These are phyloP conservation scores for Manis pentadactyla DNA, from an alignment of 2,797 vertebrate genomes.

Conservation along the genomic window DNA sequence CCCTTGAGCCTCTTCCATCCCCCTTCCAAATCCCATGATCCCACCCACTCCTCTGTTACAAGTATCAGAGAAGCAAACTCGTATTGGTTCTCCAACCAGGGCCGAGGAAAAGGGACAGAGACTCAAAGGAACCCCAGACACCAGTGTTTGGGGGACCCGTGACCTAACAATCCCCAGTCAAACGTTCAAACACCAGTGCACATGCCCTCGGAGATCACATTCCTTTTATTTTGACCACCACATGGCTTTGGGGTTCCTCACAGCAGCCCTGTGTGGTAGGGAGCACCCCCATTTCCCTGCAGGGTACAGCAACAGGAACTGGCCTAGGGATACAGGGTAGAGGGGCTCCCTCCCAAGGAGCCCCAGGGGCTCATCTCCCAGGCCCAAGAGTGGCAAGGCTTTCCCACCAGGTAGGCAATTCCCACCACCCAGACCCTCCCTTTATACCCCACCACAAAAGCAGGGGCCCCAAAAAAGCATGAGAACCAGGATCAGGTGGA, in stretches of 20 bases:
- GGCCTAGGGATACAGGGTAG: no score
- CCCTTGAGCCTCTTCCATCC: no score
- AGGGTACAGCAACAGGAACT: no score
- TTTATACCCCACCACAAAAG: background rate
- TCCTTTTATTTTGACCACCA: slow-evolving; percentile 68
- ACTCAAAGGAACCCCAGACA: background rate
- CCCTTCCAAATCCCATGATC: no score
- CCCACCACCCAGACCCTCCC: background rate
- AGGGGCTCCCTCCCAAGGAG: no score
- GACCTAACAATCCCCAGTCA: background rate
- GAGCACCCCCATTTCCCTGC: background rate
- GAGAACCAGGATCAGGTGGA: background rate
- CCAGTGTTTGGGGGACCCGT: background rate
- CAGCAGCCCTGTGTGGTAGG: background rate
- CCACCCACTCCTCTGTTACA: no score
- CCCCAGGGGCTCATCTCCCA: background rate
- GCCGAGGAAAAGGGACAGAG: background rate
- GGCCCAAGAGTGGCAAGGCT: background rate
- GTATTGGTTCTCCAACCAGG: background rate
- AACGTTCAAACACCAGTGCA: background rate
- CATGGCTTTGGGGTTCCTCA: background rate
- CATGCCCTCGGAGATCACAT: background rate
- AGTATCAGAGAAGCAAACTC: no score
- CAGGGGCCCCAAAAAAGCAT: background rate
- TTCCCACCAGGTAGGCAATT: background rate